Base-by-base conservation (phyloP, 2,113 vertebrate species). In the Lagopus leucura region DNA sequence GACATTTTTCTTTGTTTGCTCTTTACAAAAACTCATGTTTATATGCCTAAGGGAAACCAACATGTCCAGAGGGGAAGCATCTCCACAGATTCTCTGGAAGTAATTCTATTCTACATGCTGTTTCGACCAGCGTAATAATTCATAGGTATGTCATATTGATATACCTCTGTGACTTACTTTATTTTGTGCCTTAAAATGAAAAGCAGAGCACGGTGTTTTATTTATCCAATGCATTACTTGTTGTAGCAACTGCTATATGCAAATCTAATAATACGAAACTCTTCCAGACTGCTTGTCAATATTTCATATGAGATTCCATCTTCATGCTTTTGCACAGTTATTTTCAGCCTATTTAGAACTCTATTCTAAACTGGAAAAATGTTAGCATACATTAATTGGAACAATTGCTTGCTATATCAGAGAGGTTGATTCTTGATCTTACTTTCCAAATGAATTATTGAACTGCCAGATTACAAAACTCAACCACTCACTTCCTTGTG, bases 371-470 rank as follows among this genome's bases (percentile, higher is more conserved):
- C 94, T 95, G 87, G 94, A 95, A 92, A 97, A 93, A 86, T 91
- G 83, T 43, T 96, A 96, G 97, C 97, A 87, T 91, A 85, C 81
- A 1, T 93, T 96, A 95, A 93, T 91, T 79, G 95, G 78, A 95
- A 92, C 3, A 3, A 89, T 60, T 93, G 86, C 95, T 67, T 81
- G 27, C 74, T 93, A 2, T 85, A 87, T 81, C 85, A 73, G 36
- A 81, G 54, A 93, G 65, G 48, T 32, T 87, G 83, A 75, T 90
- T 86, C 94, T 93, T 93, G 63, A 78, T 82, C 82, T 89, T 83
- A 69, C 85, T 97, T 94, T 75, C 72, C 92, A 95, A 94, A 93
- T 88, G 93, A 67, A 79, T 92, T 93, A 95, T 78, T 91, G 88
- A 90, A 88, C 85, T 91, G 63, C 40, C 90, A 94, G 77, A 88